Conservation (phyloP, 2,888 invertebrate genomes). For the Cotesia congregata region DNA sequence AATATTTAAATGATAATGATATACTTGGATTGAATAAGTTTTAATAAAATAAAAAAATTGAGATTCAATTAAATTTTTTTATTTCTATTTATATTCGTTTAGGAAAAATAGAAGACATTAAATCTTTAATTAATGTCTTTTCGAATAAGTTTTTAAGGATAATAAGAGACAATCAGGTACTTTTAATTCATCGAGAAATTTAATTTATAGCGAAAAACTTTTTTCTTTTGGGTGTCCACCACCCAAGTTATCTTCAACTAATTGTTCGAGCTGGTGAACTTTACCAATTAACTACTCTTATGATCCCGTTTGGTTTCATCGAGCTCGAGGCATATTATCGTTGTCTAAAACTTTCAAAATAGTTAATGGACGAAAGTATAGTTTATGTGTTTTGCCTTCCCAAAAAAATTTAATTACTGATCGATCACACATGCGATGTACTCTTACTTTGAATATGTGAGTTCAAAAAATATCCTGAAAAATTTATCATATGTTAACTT, state of each 20-base stretch:
- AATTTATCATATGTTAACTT: neutral
- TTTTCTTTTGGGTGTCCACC: neutral
- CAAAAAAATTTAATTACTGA: neutral
- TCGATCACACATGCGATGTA: neutral
- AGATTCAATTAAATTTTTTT: neutral
- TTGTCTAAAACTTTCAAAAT: conserved; percentile 10
- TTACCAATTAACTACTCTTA: conserved; percentile 51
- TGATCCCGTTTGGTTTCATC: conserved; percentile 37
- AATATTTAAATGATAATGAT: no score
- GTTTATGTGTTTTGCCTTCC: conserved; percentile 5
- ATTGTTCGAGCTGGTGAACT: conserved; percentile 48
- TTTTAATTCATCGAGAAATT: conserved; percentile 6
- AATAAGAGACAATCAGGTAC: neutral
- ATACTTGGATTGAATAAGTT: neutral
- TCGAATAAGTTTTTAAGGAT: neutral
- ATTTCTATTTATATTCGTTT: neutral
- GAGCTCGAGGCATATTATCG: conserved; percentile 5
- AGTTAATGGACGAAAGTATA: neutral
- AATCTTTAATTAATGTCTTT: neutral
- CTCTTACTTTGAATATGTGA: neutral
- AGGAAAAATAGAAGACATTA: conserved; percentile 1
- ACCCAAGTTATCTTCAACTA: conserved; percentile 46
- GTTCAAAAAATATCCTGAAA: neutral
- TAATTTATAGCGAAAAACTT: conserved; percentile 8
- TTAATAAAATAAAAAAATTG: neutral